Base-by-base conservation (phyloP, 2,113 vertebrate genomes). In the Catagonus wagneri region DNA sequence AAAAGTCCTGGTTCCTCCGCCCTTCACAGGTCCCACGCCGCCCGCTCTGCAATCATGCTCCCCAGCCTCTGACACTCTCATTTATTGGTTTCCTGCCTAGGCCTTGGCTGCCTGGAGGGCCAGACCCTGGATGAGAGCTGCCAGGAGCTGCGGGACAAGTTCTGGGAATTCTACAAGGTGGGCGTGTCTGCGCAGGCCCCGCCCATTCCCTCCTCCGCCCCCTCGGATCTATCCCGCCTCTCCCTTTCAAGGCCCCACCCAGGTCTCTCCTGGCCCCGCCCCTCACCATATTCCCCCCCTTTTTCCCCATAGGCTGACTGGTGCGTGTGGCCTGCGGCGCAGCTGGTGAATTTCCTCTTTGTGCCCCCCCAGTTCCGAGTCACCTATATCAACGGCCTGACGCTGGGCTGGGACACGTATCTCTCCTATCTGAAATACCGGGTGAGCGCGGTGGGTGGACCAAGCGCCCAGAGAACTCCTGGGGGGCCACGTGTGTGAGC, bases 161-260 rank as follows among this genome's bases (percentile, higher is more conserved):
- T 99, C 88, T 99, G 99, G 99, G 99, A 99, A 56, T 99, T 99
- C 75, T 99, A 99, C 89, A 99, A 99, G 99, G 99, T 99, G 97
- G 98, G 50, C 0, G 0, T 23, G 16, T 56, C 56, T 11, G 7
- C 11, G 14, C 2, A 10, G 15, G 58, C 65, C 36, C 72, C 50
- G 2, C 54, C 63, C 27, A 14, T 54, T n/a, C 44, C 17, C 63
- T 52, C 39, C 39, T 29, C 72, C 16, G 2, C 36, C 56, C 9
- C 1, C 29, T 60, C 15, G 7, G 34, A 27, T 27, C 36, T 32
- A 9, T 32, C 20, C 39, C 34, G 7, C 87, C 2, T 1, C 91
- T 54, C 1, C 56, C 27, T 0, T 22, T 36, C 25, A 29, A 63
- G 29, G 61, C 60, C 63, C 8, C 1, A 0, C 58, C 0, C 0